Percentiles rank a stretch among this genome's conserved stretches.
Evolutionary conservation across 2,113 vertebrate genomes (phyloP).

Genomic region (Chrysochloris asiatica): DNA sequence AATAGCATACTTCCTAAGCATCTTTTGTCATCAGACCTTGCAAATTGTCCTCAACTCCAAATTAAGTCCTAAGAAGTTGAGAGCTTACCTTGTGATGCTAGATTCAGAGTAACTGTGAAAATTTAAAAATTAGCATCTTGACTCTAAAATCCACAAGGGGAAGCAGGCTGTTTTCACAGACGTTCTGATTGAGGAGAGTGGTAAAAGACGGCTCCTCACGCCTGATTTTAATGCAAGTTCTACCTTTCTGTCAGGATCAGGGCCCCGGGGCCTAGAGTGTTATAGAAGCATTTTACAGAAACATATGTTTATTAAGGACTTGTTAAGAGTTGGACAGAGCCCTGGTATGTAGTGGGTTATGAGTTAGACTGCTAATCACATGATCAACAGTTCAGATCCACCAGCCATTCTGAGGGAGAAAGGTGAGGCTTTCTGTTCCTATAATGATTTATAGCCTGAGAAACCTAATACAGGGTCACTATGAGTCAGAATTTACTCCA

Average conservation of each 20-base stretch:
- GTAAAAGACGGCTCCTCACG: neutral
- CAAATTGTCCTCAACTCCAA: conserved; percentile 11
- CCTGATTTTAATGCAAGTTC: neutral
- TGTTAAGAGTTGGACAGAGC: neutral
- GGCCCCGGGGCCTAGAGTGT: neutral
- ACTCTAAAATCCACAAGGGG: neutral
- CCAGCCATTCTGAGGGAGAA: too few species aligned
- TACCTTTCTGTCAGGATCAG: neutral
- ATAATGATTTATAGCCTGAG: too few species aligned
- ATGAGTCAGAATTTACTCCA: too few species aligned
- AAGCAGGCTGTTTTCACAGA: neutral
- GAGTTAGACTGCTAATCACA: too few species aligned
- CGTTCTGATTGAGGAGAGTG: neutral
- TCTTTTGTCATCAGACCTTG: conserved; percentile 28
- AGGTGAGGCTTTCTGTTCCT: too few species aligned
- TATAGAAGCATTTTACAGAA: neutral
- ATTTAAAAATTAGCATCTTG: conserved; percentile 15
- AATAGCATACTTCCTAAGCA: conserved; percentile 11
- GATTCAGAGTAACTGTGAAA: conserved; percentile 39
- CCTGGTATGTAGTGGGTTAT: too few species aligned
- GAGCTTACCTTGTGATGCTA: conserved; percentile 52
- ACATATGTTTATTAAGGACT: neutral
- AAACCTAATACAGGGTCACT: too few species aligned
- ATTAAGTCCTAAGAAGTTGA: conserved; percentile 28
- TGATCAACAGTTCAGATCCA: too few species aligned